phyloP scores from a whole-genome alignment of 2,888 invertebrate genomes.

The Acleris emargana region DNA sequence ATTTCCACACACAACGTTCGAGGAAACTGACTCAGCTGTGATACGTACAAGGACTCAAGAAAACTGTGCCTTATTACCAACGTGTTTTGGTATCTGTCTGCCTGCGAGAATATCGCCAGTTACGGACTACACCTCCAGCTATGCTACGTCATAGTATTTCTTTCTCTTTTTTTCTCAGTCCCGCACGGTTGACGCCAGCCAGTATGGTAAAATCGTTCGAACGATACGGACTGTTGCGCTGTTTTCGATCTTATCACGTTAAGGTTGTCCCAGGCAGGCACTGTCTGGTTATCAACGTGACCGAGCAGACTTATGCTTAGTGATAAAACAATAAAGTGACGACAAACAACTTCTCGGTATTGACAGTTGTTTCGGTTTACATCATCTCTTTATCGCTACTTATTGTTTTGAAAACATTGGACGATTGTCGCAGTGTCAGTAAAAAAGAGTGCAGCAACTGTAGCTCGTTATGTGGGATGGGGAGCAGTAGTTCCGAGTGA shows the following conservation, averaged over 20 bases:
- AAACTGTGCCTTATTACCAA: slow-evolving; percentile 58
- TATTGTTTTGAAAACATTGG: slow-evolving; percentile 75
- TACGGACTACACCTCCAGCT: slow-evolving; percentile 51
- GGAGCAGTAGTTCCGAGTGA: slow-evolving; percentile 71
- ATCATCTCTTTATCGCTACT: slow-evolving; percentile 50
- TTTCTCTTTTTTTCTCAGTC: slow-evolving; percentile 77
- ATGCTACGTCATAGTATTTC: slow-evolving; percentile 63
- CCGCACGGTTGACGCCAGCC: slow-evolving; percentile 73
- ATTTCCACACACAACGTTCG: slow-evolving; percentile 73
- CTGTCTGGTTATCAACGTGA: slow-evolving; percentile 60
- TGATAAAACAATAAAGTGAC: slow-evolving; percentile 35
- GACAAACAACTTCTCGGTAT: slow-evolving; percentile 30
- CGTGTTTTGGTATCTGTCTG: slow-evolving; percentile 50
- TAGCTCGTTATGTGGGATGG: slow-evolving; percentile 57
- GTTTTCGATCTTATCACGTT: slow-evolving; percentile 45
- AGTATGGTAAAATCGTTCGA: slow-evolving; percentile 75
- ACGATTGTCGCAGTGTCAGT: slow-evolving; percentile 60
- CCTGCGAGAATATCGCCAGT: slow-evolving; percentile 42
- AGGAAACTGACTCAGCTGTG: slow-evolving; percentile 77
- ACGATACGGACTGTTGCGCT: slow-evolving; percentile 63
- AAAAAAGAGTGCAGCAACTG: slow-evolving; percentile 63
- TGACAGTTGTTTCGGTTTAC: slow-evolving; percentile 46
- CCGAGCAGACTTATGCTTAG: slow-evolving; percentile 29
- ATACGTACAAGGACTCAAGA: slow-evolving; percentile 40
- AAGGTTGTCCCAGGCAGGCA: slow-evolving; percentile 57